phyloP scores from a whole-genome alignment of 2,797 vertebrate species.

The Brachyalestes nurse region DNA sequence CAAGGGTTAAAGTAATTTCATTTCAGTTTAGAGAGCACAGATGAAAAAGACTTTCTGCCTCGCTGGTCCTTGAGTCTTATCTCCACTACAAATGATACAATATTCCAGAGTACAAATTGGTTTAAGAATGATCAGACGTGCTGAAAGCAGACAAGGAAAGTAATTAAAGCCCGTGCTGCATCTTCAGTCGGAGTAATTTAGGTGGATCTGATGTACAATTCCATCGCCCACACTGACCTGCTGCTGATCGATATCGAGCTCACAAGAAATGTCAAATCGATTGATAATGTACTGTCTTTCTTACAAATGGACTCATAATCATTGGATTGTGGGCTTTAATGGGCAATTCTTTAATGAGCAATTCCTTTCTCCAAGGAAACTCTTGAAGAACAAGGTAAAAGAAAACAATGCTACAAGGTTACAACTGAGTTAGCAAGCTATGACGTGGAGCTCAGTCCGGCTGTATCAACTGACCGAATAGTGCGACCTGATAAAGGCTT shows the following conservation, averaged over 20 bases:
- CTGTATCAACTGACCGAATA: no score
- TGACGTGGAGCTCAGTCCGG: no score
- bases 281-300: neutral
- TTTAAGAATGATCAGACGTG: slow-evolving; percentile 41
- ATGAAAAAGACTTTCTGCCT: slow-evolving; percentile 39
- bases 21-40: slow-evolving; percentile 39
- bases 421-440: neutral
- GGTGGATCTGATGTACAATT: slow-evolving; percentile 29
- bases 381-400: neutral
- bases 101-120: slow-evolving; percentile 42
- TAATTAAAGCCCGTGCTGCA: slow-evolving; percentile 49
- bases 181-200: slow-evolving; percentile 42
- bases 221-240: slow-evolving; percentile 30
- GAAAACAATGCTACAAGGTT: neutral
- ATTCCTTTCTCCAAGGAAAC: neutral
- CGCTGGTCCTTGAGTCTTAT: slow-evolving; percentile 36
- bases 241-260: slow-evolving; percentile 43
- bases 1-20: slow-evolving; percentile 40
- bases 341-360: neutral
- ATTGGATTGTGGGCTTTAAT: neutral
- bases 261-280: slow-evolving; percentile 25
- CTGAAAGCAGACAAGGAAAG: slow-evolving; percentile 28
- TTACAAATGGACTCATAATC: neutral
- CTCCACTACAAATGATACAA: slow-evolving; percentile 32
- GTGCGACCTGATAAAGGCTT: no score